Evolutionary conservation across 1,140 invertebrate species (phyloP).

Genomic region (Amyelois transitella): DNA sequence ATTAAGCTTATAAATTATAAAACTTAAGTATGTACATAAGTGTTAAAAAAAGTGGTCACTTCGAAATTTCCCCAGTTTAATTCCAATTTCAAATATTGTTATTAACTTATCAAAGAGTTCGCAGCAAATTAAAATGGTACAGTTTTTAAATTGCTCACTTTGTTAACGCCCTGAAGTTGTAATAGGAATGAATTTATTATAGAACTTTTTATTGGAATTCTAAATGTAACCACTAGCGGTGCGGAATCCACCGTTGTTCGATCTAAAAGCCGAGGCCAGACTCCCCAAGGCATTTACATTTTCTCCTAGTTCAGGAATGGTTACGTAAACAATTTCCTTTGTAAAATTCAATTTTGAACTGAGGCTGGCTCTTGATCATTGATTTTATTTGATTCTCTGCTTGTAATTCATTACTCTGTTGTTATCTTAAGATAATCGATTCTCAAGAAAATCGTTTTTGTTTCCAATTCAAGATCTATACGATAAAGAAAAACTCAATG

Average conservation of each 20-base stretch:
- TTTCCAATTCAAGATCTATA: not conserved
- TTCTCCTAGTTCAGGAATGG: not conserved
- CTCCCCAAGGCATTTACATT: not conserved
- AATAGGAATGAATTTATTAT: not conserved
- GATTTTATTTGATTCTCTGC: not conserved
- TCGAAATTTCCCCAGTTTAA: slow-evolving; percentile 4
- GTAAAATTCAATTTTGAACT: not conserved
- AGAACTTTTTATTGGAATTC: slow-evolving; percentile 1
- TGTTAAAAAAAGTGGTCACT: too few species aligned
- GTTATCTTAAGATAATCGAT: too few species aligned
- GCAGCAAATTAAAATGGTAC: not conserved
- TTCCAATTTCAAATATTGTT: not conserved
- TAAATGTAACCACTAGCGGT: not conserved
- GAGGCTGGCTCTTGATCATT: not conserved
- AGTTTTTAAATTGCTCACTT: slow-evolving; percentile 6
- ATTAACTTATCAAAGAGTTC: slow-evolving; percentile 1
- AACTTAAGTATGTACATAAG: too few species aligned
- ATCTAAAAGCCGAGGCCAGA: not conserved
- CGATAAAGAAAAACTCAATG: too few species aligned
- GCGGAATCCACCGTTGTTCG: not conserved
- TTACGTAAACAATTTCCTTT: not conserved
- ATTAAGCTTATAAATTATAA: too few species aligned
- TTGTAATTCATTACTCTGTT: not conserved
- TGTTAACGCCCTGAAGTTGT: not conserved
- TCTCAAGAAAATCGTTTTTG: not conserved